Evolutionary conservation across 30 jellyfish, hydroid and myxozoan species (phyloP), one percentile per base, ranked within the genome.

Genomic region (Pseudorhiza aurosa): DNA sequence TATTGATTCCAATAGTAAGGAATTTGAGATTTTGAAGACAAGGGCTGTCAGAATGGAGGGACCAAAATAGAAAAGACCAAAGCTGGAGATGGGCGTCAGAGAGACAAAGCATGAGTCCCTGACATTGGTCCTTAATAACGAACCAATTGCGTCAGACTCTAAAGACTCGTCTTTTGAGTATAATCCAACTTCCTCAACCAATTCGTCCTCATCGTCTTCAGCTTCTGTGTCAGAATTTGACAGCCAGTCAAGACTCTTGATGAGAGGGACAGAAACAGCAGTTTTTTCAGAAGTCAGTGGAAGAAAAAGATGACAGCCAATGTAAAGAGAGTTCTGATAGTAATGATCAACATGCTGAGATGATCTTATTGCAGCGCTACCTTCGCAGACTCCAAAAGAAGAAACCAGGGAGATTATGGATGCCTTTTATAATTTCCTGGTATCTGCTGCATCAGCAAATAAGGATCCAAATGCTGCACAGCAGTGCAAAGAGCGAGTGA

Each of bases 21-120:
- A 14, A 25, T 75, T 53, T 58, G 47, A 75, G 6, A 18, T 21
- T 33, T 28, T 75, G 26, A 58, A 53, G 51, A 43, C 69, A 28
- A 35, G 87, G 50, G 76, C 87, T 0, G 87, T 74, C 6, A 55
- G 36, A 19, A 55, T 74, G 75, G 87, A 74, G 28, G 9, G 47
- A 39, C 12, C 67, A 21, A 37, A 36, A 64, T 18, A 51, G 64
- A 57, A 31, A 2, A 74, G 42, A n/a, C 25, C 58, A 32, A 27
- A 51, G 75, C 11, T 18, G n/a, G 67, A 45, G 25, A 28, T 49
- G 25, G 19, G 11, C 15, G 45, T 47, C 14, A 19, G 45, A 69
- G 45, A 45, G 69, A 7, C 37, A 27, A 63, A 32, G 10, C 32
- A 58, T 24, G 70, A 37, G n/a, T 51, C 77, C 37, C 42, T 74